Conservation (phyloP, 2,888 invertebrate species). For the Macrosoma leucophasiata region DNA sequence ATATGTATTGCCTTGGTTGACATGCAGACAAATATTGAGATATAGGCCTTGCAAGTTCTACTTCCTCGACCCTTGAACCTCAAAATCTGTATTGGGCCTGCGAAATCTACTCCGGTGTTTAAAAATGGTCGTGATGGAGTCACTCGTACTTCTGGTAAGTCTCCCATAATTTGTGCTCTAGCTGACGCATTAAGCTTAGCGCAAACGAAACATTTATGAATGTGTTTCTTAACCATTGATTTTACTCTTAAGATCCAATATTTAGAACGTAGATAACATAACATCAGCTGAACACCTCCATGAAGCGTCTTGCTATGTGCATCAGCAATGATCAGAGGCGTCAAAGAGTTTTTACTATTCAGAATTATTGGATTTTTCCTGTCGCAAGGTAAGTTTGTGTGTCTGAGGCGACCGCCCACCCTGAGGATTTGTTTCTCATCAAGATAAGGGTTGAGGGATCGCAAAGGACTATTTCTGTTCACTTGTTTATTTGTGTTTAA, state of each 20-base stretch:
- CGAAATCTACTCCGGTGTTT: conserved; percentile 18
- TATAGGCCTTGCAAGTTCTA: conserved; percentile 15
- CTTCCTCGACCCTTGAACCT: background rate
- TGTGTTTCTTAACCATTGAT: conserved; percentile 13
- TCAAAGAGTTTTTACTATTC: conserved; percentile 17
- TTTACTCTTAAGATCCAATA: conserved; percentile 28
- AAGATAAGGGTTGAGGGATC: conserved; percentile 23
- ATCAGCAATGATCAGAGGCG: conserved; percentile 21
- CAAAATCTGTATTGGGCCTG: conserved; percentile 13
- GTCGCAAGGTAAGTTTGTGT: conserved; percentile 13
- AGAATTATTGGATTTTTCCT: conserved; percentile 26
- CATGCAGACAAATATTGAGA: conserved; percentile 20
- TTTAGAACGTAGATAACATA: conserved; percentile 22
- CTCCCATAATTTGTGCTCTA: conserved; percentile 7
- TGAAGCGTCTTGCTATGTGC: conserved; percentile 27
- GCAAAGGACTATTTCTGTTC: conserved; percentile 17
- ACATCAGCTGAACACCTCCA: conserved; percentile 26
- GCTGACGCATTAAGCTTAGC: conserved; percentile 14
- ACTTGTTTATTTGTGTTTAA: conserved; percentile 10
- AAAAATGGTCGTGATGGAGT: conserved; percentile 12
- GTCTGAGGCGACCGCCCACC: conserved; percentile 25
- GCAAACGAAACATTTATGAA: conserved; percentile 26
- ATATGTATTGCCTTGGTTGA: conserved; percentile 18
- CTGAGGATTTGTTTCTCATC: conserved; percentile 20
- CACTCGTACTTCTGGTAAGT: conserved; percentile 10